Percentiles rank a stretch among this genome's conserved stretches.
Conservation (phyloP, 2,888 invertebrate species). For the Orchestes rusci region DNA sequence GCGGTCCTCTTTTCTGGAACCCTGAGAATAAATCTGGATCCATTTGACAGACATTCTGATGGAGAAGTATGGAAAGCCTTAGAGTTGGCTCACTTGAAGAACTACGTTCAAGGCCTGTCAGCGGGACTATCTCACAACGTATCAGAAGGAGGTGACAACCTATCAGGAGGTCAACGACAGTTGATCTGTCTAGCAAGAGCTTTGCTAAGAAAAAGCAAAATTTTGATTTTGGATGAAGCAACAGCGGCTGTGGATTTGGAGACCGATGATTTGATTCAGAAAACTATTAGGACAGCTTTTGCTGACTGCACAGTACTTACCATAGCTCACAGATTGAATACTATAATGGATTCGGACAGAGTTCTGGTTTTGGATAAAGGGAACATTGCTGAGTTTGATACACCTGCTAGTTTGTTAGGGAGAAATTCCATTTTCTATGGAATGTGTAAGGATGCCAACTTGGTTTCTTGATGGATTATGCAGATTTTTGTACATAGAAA, state of each 20-base stretch:
- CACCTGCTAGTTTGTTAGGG: constrained; percentile 31
- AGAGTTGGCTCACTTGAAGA: constrained; percentile 81
- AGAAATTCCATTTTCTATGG: constrained; percentile 41
- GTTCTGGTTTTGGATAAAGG: constrained; percentile 40
- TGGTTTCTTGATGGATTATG: too few species aligned
- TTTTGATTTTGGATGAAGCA: constrained; percentile 80
- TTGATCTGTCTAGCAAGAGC: constrained; percentile 81
- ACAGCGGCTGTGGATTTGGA: constrained; percentile 90
- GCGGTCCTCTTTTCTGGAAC: constrained; percentile 91
- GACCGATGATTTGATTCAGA: constrained; percentile 81
- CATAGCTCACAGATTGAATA: constrained; percentile 52
- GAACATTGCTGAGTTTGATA: constrained; percentile 39
- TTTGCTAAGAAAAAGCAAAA: constrained; percentile 76
- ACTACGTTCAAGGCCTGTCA: constrained; percentile 62
- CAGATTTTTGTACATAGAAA: too few species aligned
- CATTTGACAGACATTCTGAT: constrained; percentile 70
- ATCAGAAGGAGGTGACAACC: constrained; percentile 87
- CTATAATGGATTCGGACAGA: constrained; percentile 37
- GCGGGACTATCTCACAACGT: constrained; percentile 50
- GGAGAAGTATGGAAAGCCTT: constrained; percentile 80
- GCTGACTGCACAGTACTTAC: constrained; percentile 49
- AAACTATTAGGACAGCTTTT: constrained; percentile 61
- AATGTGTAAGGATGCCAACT: constrained; percentile 45
- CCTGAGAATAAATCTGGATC: constrained; percentile 86
- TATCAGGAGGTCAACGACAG: constrained; percentile 85